Percentiles rank a stretch among this genome's conserved stretches.
Conservation (phyloP, 2,888 invertebrate species). For the Nomada lathburiana region DNA sequence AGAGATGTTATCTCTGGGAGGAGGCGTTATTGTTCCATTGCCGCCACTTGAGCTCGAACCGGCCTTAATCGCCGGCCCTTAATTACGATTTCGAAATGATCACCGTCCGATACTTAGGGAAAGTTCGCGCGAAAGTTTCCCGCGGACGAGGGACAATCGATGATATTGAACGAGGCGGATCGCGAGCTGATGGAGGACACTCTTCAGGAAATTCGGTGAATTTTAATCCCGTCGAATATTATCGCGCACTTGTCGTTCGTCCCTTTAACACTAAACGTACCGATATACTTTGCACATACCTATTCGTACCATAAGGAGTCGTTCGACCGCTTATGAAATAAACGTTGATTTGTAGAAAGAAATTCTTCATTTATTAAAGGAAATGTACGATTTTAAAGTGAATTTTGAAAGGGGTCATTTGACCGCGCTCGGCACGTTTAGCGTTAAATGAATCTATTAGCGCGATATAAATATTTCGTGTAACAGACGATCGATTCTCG, state of each 20-base stretch:
- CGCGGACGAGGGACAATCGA: background rate
- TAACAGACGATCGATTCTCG: background rate
- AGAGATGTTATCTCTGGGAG: conserved; percentile 26
- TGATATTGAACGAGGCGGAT: background rate
- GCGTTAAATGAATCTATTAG: too few species aligned
- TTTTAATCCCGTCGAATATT: background rate
- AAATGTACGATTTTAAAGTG: too few species aligned
- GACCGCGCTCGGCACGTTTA: too few species aligned
- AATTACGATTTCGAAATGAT: conserved; percentile 54
- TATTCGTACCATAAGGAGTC: too few species aligned
- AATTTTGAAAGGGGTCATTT: too few species aligned
- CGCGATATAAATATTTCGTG: background rate
- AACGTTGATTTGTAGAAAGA: too few species aligned
- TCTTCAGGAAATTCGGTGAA: background rate
- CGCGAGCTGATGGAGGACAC: background rate
- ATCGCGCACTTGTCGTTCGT: background rate
- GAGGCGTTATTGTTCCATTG: conserved; percentile 65
- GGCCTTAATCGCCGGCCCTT: conserved; percentile 58
- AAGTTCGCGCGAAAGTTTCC: background rate
- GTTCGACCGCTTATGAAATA: too few species aligned
- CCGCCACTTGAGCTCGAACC: conserved; percentile 62
- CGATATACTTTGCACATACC: too few species aligned
- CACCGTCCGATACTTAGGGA: background rate
- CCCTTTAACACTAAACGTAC: too few species aligned
- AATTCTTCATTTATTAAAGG: too few species aligned